phyloP scores from a whole-genome alignment of 2,888 invertebrate species.

The Campaea margaritaria region DNA sequence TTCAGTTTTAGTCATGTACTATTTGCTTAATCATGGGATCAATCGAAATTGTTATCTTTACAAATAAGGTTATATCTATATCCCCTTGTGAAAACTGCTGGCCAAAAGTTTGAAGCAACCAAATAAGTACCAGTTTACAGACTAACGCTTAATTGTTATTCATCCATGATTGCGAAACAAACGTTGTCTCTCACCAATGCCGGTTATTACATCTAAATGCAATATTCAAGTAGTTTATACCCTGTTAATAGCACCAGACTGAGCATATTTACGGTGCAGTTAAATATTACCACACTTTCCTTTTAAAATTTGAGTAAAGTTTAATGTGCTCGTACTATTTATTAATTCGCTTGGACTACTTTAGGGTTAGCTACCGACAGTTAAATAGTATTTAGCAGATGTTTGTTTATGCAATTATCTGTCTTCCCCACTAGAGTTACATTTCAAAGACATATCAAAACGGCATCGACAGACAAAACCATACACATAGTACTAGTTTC shows the following conservation, averaged over 20 bases:
- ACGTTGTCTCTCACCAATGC: slow-evolving; percentile 15
- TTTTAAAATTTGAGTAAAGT: slow-evolving; percentile 47
- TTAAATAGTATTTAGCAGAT: too few species aligned
- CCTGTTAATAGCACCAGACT: slow-evolving; percentile 43
- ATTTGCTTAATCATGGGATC: too few species aligned
- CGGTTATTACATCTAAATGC: slow-evolving; percentile 33
- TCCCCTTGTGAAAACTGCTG: too few species aligned
- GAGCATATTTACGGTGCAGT: slow-evolving; percentile 49
- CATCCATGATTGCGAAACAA: slow-evolving; percentile 16
- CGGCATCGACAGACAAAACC: too few species aligned
- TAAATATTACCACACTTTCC: slow-evolving; percentile 52
- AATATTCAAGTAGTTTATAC: slow-evolving; percentile 40
- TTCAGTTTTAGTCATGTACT: too few species aligned
- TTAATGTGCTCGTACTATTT: slow-evolving; percentile 35
- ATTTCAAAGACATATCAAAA: too few species aligned
- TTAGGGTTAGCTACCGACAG: neutral
- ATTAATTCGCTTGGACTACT: neutral
- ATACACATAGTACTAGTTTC: too few species aligned
- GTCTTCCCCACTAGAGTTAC: too few species aligned
- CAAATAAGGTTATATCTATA: too few species aligned
- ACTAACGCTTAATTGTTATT: neutral
- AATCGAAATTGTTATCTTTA: too few species aligned
- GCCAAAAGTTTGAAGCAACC: neutral
- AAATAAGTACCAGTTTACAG: too few species aligned
- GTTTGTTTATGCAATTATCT: too few species aligned